A percentile compares a stretch with the other conserved stretches of the same genome.
Conservation (phyloP, 2,797 vertebrate genomes). For the Danio aesculapii region DNA sequence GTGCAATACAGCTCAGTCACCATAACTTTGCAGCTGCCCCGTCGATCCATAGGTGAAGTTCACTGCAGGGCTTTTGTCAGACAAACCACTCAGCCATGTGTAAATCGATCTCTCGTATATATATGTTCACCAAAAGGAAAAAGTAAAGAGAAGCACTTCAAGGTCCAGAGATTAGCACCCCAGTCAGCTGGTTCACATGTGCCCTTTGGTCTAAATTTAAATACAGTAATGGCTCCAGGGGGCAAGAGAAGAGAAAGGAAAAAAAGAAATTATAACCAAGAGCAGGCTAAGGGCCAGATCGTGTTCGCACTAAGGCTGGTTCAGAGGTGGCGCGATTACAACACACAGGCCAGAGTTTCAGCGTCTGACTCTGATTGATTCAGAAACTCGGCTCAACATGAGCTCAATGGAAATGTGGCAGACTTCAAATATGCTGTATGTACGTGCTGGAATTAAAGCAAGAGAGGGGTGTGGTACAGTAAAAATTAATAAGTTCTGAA, state of each 20-base stretch:
- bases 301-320: slow-evolving; percentile 63
- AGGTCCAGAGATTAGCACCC: slow-evolving; percentile 80
- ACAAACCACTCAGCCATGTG: slow-evolving; percentile 79
- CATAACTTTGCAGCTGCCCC: slow-evolving; percentile 73
- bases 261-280: slow-evolving; percentile 67
- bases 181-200: slow-evolving; percentile 75
- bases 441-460: slow-evolving; percentile 7
- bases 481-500: not conserved
- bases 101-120: slow-evolving; percentile 79
- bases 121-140: slow-evolving; percentile 63
- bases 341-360: slow-evolving; percentile 58
- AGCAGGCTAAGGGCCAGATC: slow-evolving; percentile 64
- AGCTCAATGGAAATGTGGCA: slow-evolving; percentile 15
- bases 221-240: slow-evolving; percentile 71
- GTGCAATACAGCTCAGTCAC: slow-evolving; percentile 66
- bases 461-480: not conserved
- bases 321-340: slow-evolving; percentile 71
- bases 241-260: slow-evolving; percentile 65
- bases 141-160: slow-evolving; percentile 67
- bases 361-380: slow-evolving; percentile 51
- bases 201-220: slow-evolving; percentile 76
- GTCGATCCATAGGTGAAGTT: slow-evolving; percentile 67
- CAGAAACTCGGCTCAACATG: slow-evolving; percentile 30
- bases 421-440: slow-evolving; percentile 4
- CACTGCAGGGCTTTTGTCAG: slow-evolving; percentile 79